Conservation (phyloP, 2,888 invertebrate species). For the Teinopalpus imperialis region DNA sequence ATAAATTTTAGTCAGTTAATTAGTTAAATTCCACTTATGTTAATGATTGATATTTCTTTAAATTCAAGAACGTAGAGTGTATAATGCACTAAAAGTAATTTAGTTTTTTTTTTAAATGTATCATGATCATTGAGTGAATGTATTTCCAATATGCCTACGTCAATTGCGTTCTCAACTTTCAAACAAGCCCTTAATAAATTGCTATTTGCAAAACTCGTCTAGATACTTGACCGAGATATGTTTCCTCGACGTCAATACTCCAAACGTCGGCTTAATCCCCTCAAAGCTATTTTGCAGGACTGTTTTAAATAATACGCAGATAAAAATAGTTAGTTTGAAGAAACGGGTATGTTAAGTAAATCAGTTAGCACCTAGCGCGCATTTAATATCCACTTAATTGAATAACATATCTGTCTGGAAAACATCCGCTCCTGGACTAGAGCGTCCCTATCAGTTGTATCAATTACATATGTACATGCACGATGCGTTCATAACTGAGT, state of each 20-base stretch:
- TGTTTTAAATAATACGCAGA: conserved; percentile 40
- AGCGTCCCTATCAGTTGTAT: conserved; percentile 32
- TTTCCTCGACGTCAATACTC: conserved; percentile 31
- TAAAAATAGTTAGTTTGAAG: conserved; percentile 36
- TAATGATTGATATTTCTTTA: no score
- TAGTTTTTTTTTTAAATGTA: no score
- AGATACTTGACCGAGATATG: conserved; percentile 32
- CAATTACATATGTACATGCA: conserved; percentile 27
- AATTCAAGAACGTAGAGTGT: no score
- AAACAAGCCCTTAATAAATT: conserved; percentile 28
- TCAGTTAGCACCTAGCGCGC: conserved; percentile 48
- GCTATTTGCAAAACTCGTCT: conserved; percentile 31
- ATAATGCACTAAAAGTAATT: no score
- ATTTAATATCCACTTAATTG: conserved; percentile 52
- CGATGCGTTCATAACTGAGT: conserved; percentile 1
- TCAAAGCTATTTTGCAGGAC: conserved; percentile 32
- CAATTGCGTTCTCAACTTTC: conserved; percentile 26
- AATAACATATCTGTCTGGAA: conserved; percentile 48
- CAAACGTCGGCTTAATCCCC: conserved; percentile 21
- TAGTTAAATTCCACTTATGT: no score
- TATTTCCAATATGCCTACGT: conserved; percentile 4
- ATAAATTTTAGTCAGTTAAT: no score
- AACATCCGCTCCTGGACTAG: conserved; percentile 48
- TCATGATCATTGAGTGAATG: no score
- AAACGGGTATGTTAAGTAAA: conserved; percentile 46